Percentiles rank a stretch among this genome's conserved stretches.
phyloP scores from a whole-genome alignment of 1,140 invertebrate genomes.

The Drosophila mojavensis region DNA sequence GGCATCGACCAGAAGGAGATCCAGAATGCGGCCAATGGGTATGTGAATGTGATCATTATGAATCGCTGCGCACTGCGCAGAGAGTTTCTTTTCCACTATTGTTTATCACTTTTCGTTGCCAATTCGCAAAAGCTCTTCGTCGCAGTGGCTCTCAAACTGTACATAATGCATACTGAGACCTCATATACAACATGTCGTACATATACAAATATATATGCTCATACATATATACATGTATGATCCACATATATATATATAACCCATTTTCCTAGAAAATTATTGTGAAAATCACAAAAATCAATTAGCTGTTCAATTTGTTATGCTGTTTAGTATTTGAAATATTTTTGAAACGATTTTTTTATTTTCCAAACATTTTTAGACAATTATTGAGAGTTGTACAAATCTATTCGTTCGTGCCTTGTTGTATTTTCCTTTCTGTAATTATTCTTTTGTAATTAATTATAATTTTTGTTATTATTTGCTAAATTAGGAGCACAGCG shows the following conservation, averaged over 20 bases:
- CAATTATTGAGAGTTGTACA: conserved; percentile 48
- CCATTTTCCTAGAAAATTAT: conserved; percentile 73
- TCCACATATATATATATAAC: conserved; percentile 36
- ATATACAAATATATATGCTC: conserved; percentile 32
- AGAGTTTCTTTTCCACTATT: conserved; percentile 20
- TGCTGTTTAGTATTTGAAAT: conserved; percentile 72
- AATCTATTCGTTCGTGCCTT: conserved; percentile 45
- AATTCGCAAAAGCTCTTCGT: conserved; percentile 34
- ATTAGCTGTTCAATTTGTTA: conserved; percentile 72
- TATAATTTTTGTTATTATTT: conserved; percentile 51
- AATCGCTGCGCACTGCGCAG: background rate
- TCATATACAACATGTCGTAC: conserved; percentile 42
- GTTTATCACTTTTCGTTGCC: conserved; percentile 47
- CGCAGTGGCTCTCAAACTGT: conserved; percentile 53
- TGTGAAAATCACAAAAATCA: conserved; percentile 53
- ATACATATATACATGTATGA: conserved; percentile 30
- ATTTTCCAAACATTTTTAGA: conserved; percentile 36
- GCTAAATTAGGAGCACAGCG: conserved; percentile 66
- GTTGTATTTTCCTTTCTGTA: conserved; percentile 46
- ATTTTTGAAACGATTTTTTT: conserved; percentile 46
- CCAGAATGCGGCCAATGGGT: conserved; percentile 91
- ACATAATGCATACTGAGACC: conserved; percentile 48
- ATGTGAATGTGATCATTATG: conserved; percentile 84
- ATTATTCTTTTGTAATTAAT: conserved; percentile 37
- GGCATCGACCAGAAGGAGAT: conserved; percentile 95